Evolutionary conservation across 2,113 vertebrate species (phyloP), one percentile per base, ranked within the genome.

Genomic region (Oryzias melastigma): DNA sequence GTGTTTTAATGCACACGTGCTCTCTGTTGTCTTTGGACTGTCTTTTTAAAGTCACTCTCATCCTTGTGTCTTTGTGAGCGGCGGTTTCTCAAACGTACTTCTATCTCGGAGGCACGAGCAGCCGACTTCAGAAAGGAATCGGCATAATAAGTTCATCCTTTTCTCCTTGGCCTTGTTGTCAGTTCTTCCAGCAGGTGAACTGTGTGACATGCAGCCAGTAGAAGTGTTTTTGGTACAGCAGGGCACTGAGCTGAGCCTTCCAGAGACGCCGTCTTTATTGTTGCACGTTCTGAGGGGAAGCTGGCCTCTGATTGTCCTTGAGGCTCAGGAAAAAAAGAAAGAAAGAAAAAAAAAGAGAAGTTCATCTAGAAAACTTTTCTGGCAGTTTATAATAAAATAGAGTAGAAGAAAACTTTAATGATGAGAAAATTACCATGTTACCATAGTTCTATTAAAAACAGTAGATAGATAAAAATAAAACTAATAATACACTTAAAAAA

Each of bases 181-280:
- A 65, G 48, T 65, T 65, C 57, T 65, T 65, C 56, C 16, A 65
- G 22, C 16, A 51, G 63, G 68, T 68, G 71, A 78, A 62, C 65
- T 75, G 40, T 55, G 66, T 73, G 68, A 78, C 77, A 62, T 59
- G 43, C 50, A 73, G 57, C 62, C 3, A 68, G 56, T 29, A 62
- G 35, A 35, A 10, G 58, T 54, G 51, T 64, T 76, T 76, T 71
- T 57, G 55, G 56, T 81, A 62, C 56, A 69, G 58, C 40, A 54
- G 52, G 53, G 48, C 45, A 61, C 42, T 57, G 52, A 53, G 45
- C 54, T 68, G 62, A 54, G 52, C 35, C 49, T 47, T 60, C 70
- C 66, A 44, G 58, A 66, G 69, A 52, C 69, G 44, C 44, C 5
- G 52, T 59, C 61, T 74, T 79, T 68, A 68, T 80, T 69, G 70